Percentiles rank a stretch among this genome's conserved stretches.
Conservation (phyloP, 2,113 vertebrate species). For the Xiphorhynchus elegans region DNA sequence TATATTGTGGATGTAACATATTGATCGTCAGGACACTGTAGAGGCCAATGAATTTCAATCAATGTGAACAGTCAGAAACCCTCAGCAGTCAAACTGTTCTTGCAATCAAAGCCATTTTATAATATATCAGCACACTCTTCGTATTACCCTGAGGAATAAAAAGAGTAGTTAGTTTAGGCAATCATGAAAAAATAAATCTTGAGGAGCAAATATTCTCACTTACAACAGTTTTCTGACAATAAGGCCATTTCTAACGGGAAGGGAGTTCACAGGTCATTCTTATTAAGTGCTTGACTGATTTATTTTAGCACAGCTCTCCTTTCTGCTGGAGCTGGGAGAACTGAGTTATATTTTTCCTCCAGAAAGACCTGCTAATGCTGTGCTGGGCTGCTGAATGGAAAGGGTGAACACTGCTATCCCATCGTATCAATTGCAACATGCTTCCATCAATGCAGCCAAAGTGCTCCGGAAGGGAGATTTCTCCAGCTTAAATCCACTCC, state of each 20-base stretch:
- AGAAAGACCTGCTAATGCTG: not conserved
- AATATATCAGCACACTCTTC: not conserved
- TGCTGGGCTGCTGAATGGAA: not conserved
- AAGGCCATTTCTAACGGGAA: constrained; percentile 31
- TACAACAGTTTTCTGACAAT: constrained; percentile 30
- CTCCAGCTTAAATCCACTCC: not conserved
- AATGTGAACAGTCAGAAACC: not conserved
- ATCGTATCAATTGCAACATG: not conserved
- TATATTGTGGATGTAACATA: not conserved
- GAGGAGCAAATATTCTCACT: constrained; percentile 28
- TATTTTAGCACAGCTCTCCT: constrained; percentile 22
- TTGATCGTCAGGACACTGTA: not conserved
- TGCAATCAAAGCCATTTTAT: constrained; percentile 22
- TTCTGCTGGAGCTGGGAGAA: constrained; percentile 1
- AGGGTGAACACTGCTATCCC: not conserved
- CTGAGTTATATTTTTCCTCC: constrained; percentile 1
- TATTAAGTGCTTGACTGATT: constrained; percentile 58
- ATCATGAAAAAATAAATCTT: constrained; percentile 26
- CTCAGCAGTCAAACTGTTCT: not conserved
- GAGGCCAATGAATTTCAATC: constrained; percentile 38
- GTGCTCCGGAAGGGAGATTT: not conserved
- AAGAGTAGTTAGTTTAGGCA: not conserved
- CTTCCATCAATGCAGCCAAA: not conserved
- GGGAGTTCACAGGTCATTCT: constrained; percentile 45
- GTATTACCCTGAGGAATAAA: not conserved